These are phyloP conservation scores for Helleia helle DNA, from an alignment of 2,888 invertebrate species.

Conservation along the genomic window DNA sequence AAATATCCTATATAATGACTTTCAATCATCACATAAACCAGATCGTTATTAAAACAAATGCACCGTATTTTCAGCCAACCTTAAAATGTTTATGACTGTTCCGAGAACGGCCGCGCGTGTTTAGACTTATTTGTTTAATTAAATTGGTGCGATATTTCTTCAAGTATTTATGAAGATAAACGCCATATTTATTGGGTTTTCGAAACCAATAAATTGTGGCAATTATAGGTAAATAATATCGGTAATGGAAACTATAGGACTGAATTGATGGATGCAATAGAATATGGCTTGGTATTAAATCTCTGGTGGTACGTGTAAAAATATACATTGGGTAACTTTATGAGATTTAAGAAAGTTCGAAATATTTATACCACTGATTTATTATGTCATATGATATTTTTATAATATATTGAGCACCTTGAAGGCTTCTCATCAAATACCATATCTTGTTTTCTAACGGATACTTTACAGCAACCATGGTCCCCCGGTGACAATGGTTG, in stretches of 20 bases:
- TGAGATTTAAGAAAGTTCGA: too few relatives aligned
- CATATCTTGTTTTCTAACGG: too few relatives aligned
- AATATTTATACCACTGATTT: too few relatives aligned
- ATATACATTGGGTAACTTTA: too few relatives aligned
- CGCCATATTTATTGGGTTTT: constrained; percentile 5
- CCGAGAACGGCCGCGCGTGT: constrained; percentile 14
- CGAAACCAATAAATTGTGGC: constrained; percentile 1
- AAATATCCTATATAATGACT: not conserved
- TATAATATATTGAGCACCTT: too few relatives aligned
- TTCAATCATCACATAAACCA: constrained; percentile 3
- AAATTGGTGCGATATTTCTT: constrained; percentile 19
- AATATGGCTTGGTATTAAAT: too few relatives aligned
- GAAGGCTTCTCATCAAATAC: too few relatives aligned
- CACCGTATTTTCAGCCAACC: not conserved
- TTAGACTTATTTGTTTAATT: constrained; percentile 25
- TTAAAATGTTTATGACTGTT: not conserved
- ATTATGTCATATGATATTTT: too few relatives aligned
- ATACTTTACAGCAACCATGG: too few relatives aligned
- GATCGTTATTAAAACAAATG: constrained; percentile 5
- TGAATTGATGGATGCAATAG: too few relatives aligned
- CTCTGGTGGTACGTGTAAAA: too few relatives aligned
- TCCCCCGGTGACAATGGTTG: too few relatives aligned
- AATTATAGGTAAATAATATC: constrained; percentile 3
- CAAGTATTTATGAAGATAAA: constrained; percentile 7
- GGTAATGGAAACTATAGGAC: constrained; percentile 23